Base-by-base conservation (phyloP, 2,797 vertebrate species). In the Sardinella longiceps region DNA sequence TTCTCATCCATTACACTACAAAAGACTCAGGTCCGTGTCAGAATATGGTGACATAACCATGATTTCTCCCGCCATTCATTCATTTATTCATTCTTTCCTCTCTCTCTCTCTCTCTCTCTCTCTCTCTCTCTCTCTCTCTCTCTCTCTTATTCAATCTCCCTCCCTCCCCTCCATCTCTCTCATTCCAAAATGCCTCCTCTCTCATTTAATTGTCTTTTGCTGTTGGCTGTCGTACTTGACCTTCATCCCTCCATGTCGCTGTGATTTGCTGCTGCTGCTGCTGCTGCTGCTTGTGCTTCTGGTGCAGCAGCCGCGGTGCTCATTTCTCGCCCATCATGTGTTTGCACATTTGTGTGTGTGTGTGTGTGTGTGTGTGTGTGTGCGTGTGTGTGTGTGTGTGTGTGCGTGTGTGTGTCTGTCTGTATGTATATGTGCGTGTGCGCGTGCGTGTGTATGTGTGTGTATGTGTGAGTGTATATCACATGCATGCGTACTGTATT, bases 251-350 rank as follows among this genome's bases (percentile, higher is more conserved):
- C 74, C 66, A 83, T 88, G 85, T 88, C 86, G 89, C 81, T 81
- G 84, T 87, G 90, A 91, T 90, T 90, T 88, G 87, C 88, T 86
- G 85, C 82, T 83, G 83, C 83, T 84, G 86, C 84, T 28, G 81
- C 2, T 48, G 46, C 46, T 7, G 85, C 82, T 83, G 83, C 83
- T 84, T 85, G 82, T 28, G 81, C 2, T 48, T 7, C 46, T 7
- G 43, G 43, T 48, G 46, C 6, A 1, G 2, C 46, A 48, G 46
- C 46, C 46, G 12, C 77, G 30, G 66, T 80, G 60, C 86, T 90
- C 88, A 83, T 88, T 84, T 86, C 84, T 81, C 83, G 74, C 83
- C 82, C 45, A 81, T 83, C 81, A 90, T 48, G 46, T 48, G 46
- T 46, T 9, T 46, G 45, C 2, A 9, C 45, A 45, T 45, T 4